Evolutionary conservation across 2,797 vertebrate species (phyloP).

Genomic region (Otolemur crassicaudatus): DNA sequence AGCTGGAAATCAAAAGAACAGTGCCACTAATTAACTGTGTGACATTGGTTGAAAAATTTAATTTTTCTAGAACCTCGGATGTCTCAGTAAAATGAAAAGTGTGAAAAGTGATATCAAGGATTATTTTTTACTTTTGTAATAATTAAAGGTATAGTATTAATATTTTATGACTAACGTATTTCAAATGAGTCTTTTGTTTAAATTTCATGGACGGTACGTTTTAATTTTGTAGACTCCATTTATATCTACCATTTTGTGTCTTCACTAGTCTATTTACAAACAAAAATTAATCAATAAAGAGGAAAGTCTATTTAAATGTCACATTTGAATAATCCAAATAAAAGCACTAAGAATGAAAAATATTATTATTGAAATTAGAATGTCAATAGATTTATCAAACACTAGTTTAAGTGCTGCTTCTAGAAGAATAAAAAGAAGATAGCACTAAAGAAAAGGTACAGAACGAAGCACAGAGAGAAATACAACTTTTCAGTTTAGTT

Average conservation of each 20-base stretch:
- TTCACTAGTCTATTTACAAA: background rate
- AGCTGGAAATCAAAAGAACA: constrained; percentile 13
- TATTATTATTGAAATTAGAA: constrained; percentile 5
- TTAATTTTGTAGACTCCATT: background rate
- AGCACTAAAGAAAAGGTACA: background rate
- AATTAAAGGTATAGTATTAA: background rate
- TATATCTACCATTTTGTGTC: background rate
- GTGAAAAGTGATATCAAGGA: background rate
- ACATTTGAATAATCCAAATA: constrained; percentile 10
- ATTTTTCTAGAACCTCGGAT: background rate
- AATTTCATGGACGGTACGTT: background rate
- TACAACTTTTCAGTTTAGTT: background rate
- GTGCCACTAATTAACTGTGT: background rate
- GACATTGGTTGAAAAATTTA: background rate
- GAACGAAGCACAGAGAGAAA: constrained; percentile 1
- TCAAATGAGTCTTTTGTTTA: background rate
- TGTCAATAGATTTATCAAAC: background rate
- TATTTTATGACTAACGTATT: background rate
- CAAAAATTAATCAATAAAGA: background rate
- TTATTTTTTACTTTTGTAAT: background rate
- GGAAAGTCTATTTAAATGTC: background rate
- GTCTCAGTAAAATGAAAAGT: constrained; percentile 19
- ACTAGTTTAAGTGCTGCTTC: background rate
- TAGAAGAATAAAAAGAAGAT: background rate
- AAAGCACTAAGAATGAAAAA: background rate